phyloP scores from a whole-genome alignment of 2,888 invertebrate genomes.

The Anthophora plumipes region DNA sequence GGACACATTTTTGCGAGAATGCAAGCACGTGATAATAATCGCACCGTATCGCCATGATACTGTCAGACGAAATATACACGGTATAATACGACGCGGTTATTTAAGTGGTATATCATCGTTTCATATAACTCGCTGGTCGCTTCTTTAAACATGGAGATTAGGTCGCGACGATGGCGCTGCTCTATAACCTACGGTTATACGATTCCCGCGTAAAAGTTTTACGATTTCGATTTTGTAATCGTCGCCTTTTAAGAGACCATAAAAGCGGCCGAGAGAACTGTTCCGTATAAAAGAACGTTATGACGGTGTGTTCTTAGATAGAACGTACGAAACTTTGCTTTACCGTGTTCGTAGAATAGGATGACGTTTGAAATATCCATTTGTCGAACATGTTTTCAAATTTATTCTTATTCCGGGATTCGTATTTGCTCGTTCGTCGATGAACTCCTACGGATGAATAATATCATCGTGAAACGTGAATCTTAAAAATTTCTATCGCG shows the following conservation, averaged over 20 bases:
- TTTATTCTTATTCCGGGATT: background rate
- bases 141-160: constrained; percentile 23
- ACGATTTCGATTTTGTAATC: constrained; percentile 39
- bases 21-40: constrained; percentile 15
- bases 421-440: background rate
- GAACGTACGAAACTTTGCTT: background rate
- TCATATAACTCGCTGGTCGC: background rate
- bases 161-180: background rate
- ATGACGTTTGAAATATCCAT: background rate
- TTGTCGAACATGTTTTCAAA: background rate
- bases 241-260: constrained; percentile 27
- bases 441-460: background rate
- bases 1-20: constrained; percentile 34
- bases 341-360: background rate
- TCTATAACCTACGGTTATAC: constrained; percentile 2
- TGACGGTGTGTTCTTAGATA: background rate
- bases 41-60: background rate
- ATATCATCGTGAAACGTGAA: background rate
- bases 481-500: background rate
- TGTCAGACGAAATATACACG: background rate
- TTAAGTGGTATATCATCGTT: constrained; percentile 22
- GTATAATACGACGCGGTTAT: background rate
- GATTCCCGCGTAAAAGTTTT: constrained; percentile 41
- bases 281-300: background rate
- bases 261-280: constrained; percentile 5